These are phyloP conservation scores for Pterois miles DNA, from an alignment of 2,797 vertebrate species.

Conservation along the genomic window DNA sequence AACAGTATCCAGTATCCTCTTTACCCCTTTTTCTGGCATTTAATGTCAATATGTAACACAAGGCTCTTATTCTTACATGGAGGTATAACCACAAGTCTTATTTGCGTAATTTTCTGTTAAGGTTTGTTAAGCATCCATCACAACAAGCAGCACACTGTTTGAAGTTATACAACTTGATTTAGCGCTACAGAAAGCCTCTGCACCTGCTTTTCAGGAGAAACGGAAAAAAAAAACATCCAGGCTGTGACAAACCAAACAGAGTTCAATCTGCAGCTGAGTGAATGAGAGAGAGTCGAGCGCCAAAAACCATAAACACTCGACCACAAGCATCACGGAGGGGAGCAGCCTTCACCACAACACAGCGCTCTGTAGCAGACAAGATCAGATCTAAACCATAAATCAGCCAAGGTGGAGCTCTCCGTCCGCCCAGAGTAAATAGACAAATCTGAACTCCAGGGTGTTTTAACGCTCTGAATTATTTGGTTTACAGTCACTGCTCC, in stretches of 20 bases:
- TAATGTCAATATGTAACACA: background rate
- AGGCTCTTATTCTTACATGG: background rate
- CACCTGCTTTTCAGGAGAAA: conserved; percentile 23
- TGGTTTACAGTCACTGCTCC: conserved; percentile 30
- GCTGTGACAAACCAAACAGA: conserved; percentile 11
- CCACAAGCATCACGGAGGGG: conserved; percentile 13
- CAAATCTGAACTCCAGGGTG: conserved; percentile 35
- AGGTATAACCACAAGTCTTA: background rate
- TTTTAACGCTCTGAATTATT: conserved; percentile 44
- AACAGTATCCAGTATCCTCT: background rate
- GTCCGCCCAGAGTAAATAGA: conserved; percentile 55
- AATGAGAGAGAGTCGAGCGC: background rate
- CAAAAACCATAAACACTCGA: conserved; percentile 60
- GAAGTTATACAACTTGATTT: background rate
- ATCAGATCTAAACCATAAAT: conserved; percentile 50
- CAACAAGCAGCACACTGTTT: background rate
- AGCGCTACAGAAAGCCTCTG: background rate
- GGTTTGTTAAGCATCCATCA: background rate
- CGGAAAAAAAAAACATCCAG: background rate
- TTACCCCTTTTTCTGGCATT: background rate
- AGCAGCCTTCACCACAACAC: conserved; percentile 17
- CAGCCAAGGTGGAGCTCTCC: conserved; percentile 37
- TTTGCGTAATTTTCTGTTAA: background rate
- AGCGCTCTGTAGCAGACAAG: conserved; percentile 24
- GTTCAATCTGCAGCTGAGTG: conserved; percentile 13